A percentile compares a stretch with the other conserved stretches of the same genome.
Evolutionary conservation across 2,888 invertebrate genomes (phyloP).

Genomic region (Ormyrus thymus): DNA sequence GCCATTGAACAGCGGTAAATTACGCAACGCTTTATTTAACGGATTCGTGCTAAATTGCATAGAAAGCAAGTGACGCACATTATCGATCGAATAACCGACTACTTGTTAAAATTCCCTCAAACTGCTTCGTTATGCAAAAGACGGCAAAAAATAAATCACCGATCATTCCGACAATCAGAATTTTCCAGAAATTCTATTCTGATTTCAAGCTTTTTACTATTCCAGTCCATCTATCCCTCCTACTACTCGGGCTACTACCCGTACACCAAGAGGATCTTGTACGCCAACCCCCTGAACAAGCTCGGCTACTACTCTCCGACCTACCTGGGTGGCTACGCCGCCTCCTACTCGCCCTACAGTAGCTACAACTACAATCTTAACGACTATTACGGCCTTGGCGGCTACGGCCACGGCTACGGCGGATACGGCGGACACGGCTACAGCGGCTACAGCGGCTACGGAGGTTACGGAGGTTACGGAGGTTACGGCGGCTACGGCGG

Average conservation of each 20-base stretch:
- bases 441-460: conserved; percentile 59
- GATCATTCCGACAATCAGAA: too few species aligned
- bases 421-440: conserved; percentile 55
- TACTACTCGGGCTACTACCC: conserved; percentile 55
- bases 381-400: conserved; percentile 44
- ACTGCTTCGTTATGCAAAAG: too few species aligned
- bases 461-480: conserved; percentile 60
- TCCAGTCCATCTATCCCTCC: conserved; percentile 46
- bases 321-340: conserved; percentile 57
- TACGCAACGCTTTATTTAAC: too few species aligned
- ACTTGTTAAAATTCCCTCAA: too few species aligned
- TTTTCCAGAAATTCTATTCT: too few species aligned
- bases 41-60: too few species aligned
- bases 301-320: conserved; percentile 58
- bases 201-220: too few species aligned
- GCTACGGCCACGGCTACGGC: conserved; percentile 60
- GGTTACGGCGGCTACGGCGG: conserved; percentile 57
- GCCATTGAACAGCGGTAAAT: too few species aligned
- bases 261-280: conserved; percentile 63
- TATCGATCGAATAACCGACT: too few species aligned
- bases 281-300: conserved; percentile 56
- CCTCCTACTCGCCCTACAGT: conserved; percentile 57
- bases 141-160: too few species aligned
- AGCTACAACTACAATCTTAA: conserved; percentile 60
- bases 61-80: too few species aligned